Evolutionary conservation across 2,113 vertebrate species (phyloP).

Genomic region (Aspidoscelis tigris): DNA sequence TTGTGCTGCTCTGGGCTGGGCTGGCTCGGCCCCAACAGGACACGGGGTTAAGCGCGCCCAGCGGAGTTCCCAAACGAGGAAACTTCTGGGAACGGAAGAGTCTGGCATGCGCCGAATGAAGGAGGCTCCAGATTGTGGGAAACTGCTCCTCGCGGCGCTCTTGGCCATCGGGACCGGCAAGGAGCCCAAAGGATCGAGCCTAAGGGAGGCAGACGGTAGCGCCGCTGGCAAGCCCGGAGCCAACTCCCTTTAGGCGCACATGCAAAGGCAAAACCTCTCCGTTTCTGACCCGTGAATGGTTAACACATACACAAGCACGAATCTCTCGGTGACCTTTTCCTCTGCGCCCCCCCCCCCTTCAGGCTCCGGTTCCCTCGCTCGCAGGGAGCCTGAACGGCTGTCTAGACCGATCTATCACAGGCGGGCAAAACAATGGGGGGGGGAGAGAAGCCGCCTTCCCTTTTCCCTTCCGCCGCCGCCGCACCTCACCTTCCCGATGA

Average conservation of each 20-base stretch:
- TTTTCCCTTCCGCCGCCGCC: slow-evolving; percentile 54
- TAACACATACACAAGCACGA: slow-evolving; percentile 29
- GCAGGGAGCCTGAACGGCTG: slow-evolving; percentile 81
- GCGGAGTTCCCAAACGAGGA: slow-evolving; percentile 57
- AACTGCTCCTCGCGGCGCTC: slow-evolving; percentile 16
- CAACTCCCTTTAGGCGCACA: neutral
- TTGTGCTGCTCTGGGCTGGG: neutral
- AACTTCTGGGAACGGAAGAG: slow-evolving; percentile 57
- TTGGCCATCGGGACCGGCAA: neutral
- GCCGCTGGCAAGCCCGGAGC: neutral
- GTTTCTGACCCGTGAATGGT: neutral
- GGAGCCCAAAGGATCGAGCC: neutral
- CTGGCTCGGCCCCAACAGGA: neutral
- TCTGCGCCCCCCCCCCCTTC: slow-evolving; percentile 60
- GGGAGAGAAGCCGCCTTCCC: slow-evolving; percentile 64
- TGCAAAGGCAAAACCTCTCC: neutral
- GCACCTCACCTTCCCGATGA: slow-evolving; percentile 71
- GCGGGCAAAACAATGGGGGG: slow-evolving; percentile 68
- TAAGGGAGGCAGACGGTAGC: too few relatives aligned
- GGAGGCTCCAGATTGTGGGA: slow-evolving; percentile 64
- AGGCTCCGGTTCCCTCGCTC: slow-evolving; percentile 71
- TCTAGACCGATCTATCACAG: slow-evolving; percentile 84
- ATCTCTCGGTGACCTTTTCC: slow-evolving; percentile 69
- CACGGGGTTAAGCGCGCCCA: slow-evolving; percentile 7
- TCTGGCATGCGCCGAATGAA: slow-evolving; percentile 53